These are phyloP conservation scores for Tetranychus truncatus DNA, from an alignment of 2,888 invertebrate species.

Conservation along the genomic window DNA sequence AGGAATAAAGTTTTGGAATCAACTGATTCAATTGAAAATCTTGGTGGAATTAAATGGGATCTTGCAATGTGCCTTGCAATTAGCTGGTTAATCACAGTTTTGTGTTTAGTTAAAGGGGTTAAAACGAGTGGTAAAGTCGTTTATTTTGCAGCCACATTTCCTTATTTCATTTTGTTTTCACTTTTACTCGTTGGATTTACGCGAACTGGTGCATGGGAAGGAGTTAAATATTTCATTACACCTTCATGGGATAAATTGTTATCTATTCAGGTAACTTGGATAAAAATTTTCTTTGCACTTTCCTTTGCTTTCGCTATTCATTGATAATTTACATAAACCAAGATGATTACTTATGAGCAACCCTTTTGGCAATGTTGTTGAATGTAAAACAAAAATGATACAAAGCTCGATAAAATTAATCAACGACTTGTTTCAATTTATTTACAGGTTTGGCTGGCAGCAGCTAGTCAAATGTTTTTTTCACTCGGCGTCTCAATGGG, in stretches of 20 bases:
- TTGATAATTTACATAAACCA: not conserved
- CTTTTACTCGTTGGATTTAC: constrained; percentile 29
- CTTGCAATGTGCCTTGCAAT: constrained; percentile 28
- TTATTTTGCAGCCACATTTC: constrained; percentile 31
- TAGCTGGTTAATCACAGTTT: constrained; percentile 28
- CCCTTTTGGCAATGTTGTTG: too few species aligned
- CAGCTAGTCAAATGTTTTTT: constrained; percentile 37
- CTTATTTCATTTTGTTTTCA: constrained; percentile 29
- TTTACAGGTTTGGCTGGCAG: constrained; percentile 35
- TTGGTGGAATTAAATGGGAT: constrained; percentile 28
- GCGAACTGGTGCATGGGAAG: constrained; percentile 29
- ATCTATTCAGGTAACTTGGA: constrained; percentile 26
- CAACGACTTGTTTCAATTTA: not conserved
- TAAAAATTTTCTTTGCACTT: not conserved
- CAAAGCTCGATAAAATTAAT: not conserved
- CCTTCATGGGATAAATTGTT: constrained; percentile 30
- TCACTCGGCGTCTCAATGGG: constrained; percentile 35
- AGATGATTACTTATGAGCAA: not conserved
- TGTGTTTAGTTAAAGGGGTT: constrained; percentile 28
- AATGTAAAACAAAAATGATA: too few species aligned
- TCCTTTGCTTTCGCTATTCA: constrained; percentile 5
- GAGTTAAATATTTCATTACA: constrained; percentile 29
- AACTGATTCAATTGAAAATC: constrained; percentile 27
- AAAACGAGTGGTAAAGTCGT: constrained; percentile 30
- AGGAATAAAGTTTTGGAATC: constrained; percentile 27